Percentiles rank a stretch among this genome's conserved stretches.
phyloP scores from a whole-genome alignment of 92 coral and sea anemone genomes.

The Plumapathes pennacea region DNA sequence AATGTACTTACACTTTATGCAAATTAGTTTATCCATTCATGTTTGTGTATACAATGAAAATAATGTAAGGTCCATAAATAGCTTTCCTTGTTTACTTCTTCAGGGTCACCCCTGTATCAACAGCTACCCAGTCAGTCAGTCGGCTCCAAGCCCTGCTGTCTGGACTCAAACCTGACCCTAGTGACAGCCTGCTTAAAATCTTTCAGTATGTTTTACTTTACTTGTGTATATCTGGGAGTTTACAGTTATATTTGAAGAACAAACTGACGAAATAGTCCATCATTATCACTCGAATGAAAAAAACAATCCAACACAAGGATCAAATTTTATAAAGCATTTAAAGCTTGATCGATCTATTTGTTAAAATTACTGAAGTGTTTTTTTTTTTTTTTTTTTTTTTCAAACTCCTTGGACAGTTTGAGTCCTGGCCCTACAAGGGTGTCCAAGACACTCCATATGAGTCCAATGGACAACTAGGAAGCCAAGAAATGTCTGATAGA shows the following conservation, averaged over 20 bases:
- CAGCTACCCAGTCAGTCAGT: conserved; percentile 96
- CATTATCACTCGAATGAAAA: background rate
- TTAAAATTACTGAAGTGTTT: too few species aligned
- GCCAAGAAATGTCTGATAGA: too few species aligned
- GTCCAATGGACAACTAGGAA: too few species aligned
- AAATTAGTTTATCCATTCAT: too few species aligned
- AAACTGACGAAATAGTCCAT: too few species aligned
- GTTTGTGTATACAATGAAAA: too few species aligned
- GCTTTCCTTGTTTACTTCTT: background rate
- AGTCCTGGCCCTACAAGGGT: too few species aligned
- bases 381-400: background rate
- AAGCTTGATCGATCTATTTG: background rate
- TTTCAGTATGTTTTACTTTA: conserved; percentile 73
- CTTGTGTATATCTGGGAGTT: too few species aligned
- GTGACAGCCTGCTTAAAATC: conserved; percentile 68
- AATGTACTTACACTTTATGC: too few species aligned
- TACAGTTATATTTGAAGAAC: too few species aligned
- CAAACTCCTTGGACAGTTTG: background rate
- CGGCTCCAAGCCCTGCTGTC: conserved; percentile 87
- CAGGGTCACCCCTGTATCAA: conserved; percentile 93
- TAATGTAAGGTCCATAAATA: too few species aligned
- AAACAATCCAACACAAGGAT: background rate
- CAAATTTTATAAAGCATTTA: background rate
- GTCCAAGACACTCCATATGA: too few species aligned
- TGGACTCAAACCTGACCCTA: conserved; percentile 82